A percentile compares a stretch with the other conserved stretches of the same genome.
phyloP scores from a whole-genome alignment of 2,797 vertebrate species.

The Remorina albescens region DNA sequence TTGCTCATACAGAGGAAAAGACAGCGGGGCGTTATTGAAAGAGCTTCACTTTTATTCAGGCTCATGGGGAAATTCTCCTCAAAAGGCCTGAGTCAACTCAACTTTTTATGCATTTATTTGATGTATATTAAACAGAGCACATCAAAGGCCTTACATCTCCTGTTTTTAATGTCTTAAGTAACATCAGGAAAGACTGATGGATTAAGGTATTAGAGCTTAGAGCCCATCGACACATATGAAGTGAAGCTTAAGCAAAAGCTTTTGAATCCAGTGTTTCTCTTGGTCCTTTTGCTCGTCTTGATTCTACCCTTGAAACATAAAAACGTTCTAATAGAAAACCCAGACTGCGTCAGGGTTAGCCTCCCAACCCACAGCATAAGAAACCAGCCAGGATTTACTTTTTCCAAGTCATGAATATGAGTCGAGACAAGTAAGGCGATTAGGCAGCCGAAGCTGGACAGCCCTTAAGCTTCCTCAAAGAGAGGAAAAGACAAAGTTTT shows the following conservation, averaged over 20 bases:
- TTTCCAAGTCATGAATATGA: constrained; percentile 66
- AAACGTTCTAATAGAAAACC: constrained; percentile 75
- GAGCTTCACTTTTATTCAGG: constrained; percentile 19
- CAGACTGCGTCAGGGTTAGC: constrained; percentile 69
- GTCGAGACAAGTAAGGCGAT: constrained; percentile 62
- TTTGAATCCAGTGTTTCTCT: constrained; percentile 65
- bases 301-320: constrained; percentile 60
- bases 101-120: constrained; percentile 33
- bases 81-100: constrained; percentile 20
- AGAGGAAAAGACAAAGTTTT: constrained; percentile 18
- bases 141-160: constrained; percentile 27
- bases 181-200: constrained; percentile 40
- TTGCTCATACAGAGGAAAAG: constrained; percentile 15
- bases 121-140: constrained; percentile 43
- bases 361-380: constrained; percentile 61
- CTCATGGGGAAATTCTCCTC: constrained; percentile 22
- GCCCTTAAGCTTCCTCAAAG: constrained; percentile 34
- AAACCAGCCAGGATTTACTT: constrained; percentile 69
- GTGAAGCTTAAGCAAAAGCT: constrained; percentile 41
- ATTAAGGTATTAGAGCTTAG: constrained; percentile 47
- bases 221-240: constrained; percentile 57
- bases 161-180: constrained; percentile 32
- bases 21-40: background rate
- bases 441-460: constrained; percentile 52
- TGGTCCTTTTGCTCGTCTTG: constrained; percentile 44